phyloP scores from a whole-genome alignment of 2,113 vertebrate genomes.

The Heliornis fulica region DNA sequence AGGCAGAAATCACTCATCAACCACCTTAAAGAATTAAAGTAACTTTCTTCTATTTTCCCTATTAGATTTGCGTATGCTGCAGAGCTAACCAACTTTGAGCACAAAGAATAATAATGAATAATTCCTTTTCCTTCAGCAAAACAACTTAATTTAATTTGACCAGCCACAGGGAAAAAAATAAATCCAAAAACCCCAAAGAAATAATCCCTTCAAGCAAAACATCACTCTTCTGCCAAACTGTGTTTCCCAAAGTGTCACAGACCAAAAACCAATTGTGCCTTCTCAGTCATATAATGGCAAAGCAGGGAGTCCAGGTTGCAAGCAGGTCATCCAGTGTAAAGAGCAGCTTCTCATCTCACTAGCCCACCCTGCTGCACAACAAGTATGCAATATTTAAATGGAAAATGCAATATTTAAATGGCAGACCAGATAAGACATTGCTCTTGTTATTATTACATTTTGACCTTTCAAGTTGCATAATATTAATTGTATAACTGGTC shows the following conservation, averaged over 20 bases:
- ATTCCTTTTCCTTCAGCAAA: conserved; percentile 40
- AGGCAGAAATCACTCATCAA: neutral
- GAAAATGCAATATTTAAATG: conserved; percentile 37
- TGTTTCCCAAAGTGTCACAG: conserved; percentile 24
- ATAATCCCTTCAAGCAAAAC: conserved; percentile 52
- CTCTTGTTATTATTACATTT: conserved; percentile 32
- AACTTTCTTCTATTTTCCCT: neutral
- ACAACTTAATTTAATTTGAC: conserved; percentile 57
- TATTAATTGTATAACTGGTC: conserved; percentile 25
- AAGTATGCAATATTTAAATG: conserved; percentile 24
- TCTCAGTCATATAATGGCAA: neutral
- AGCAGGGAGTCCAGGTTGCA: neutral
- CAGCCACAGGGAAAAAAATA: neutral
- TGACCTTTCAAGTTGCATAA: conserved; percentile 50
- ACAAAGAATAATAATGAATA: conserved; percentile 27
- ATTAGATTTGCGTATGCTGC: conserved; percentile 24
- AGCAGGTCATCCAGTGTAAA: neutral
- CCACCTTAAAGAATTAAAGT: conserved; percentile 23
- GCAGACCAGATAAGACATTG: conserved; percentile 6
- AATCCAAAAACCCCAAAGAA: neutral
- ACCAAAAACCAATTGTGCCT: neutral
- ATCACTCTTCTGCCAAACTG: conserved; percentile 34
- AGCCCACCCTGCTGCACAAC: neutral
- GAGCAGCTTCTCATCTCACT: neutral
- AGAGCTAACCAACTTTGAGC: conserved; percentile 27